Percentiles rank a stretch among this genome's conserved stretches.
Evolutionary conservation across 2,888 invertebrate species (phyloP).

Genomic region (Epistrophe grossulariae): DNA sequence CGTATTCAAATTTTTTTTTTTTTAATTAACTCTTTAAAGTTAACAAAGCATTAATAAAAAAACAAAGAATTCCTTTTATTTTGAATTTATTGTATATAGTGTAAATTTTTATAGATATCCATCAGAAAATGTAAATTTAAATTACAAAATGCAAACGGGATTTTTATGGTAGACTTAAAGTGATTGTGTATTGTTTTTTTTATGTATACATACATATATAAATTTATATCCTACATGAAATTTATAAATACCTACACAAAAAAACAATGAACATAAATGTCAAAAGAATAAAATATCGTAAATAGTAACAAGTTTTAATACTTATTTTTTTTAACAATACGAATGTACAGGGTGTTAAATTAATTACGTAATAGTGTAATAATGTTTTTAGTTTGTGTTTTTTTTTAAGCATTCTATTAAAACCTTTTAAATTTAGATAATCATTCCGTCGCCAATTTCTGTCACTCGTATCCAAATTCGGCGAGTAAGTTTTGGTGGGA

Average conservation of each 20-base stretch:
- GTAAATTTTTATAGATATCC: slow-evolving; percentile 59
- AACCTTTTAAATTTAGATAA: too few species aligned
- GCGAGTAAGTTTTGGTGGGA: too few species aligned
- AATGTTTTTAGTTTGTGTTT: too few species aligned
- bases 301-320: neutral
- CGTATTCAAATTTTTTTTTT: neutral
- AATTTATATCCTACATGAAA: neutral
- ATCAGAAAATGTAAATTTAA: slow-evolving; percentile 64
- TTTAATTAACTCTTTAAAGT: neutral
- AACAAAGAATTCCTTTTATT: neutral
- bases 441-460: too few species aligned
- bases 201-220: too few species aligned
- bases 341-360: neutral
- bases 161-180: slow-evolving; percentile 44
- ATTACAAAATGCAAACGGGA: slow-evolving; percentile 53
- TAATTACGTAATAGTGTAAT: too few species aligned
- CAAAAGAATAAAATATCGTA: neutral
- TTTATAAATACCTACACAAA: neutral
- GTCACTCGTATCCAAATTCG: too few species aligned
- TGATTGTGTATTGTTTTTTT: slow-evolving; percentile 24
- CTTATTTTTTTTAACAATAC: neutral
- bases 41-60: slow-evolving; percentile 13
- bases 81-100: slow-evolving; percentile 60
- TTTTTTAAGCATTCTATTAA: too few species aligned
- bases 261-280: slow-evolving; percentile 5